phyloP scores from a whole-genome alignment of 2,113 vertebrate genomes.

The Esox niger region DNA sequence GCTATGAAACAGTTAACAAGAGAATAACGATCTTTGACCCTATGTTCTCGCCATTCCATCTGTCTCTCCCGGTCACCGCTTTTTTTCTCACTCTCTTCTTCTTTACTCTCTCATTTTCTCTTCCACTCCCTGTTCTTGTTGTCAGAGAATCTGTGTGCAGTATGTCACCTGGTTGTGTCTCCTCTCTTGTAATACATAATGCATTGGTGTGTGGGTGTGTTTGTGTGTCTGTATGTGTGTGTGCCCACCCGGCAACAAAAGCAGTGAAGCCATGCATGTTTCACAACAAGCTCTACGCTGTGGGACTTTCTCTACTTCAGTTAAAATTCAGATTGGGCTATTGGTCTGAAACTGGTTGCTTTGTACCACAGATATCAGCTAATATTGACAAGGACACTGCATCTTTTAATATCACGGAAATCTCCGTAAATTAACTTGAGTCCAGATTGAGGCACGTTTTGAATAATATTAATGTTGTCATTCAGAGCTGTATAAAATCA shows the following conservation, averaged over 20 bases:
- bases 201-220: constrained; percentile 24
- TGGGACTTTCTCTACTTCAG: too few relatives aligned
- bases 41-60: too few relatives aligned
- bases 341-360: too few relatives aligned
- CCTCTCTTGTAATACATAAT: constrained; percentile 48
- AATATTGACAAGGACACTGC: too few relatives aligned
- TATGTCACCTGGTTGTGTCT: constrained; percentile 45
- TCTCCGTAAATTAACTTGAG: too few relatives aligned
- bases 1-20: not conserved
- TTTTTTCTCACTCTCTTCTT: not conserved
- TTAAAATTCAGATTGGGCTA: not conserved
- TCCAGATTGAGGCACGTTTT: too few relatives aligned
- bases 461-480: too few relatives aligned
- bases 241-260: not conserved
- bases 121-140: not conserved
- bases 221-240: not conserved
- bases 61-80: not conserved
- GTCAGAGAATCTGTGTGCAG: constrained; percentile 16
- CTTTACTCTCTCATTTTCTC: not conserved
- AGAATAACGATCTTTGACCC: not conserved
- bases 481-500: too few relatives aligned
- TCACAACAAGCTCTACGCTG: constrained; percentile 45
- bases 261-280: constrained; percentile 42
- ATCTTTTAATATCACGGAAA: too few relatives aligned
- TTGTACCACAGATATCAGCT: too few relatives aligned